Base-by-base conservation (phyloP, 2,797 vertebrate species). In the Luscinia luscinia region DNA sequence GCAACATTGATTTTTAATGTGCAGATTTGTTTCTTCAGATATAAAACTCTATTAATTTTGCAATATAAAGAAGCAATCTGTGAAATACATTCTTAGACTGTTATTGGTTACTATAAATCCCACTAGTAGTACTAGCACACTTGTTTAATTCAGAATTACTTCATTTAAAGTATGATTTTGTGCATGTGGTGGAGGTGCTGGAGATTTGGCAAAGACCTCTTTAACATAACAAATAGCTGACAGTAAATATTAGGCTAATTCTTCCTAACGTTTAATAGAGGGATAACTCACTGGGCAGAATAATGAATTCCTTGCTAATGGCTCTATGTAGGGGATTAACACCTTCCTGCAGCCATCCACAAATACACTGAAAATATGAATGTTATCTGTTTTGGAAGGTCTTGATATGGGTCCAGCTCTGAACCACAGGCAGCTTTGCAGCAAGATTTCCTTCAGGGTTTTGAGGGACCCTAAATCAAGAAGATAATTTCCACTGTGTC, bases 1-100 rank as follows among this genome's bases (percentile, higher is more conserved):
- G 96, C 97, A 97, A 95, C 93, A 97, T 95, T 96, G 95, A 95
- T 96, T 95, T 96, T 97, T 95, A 98, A 97, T 97, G 93, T 95
- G 86, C 88, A 96, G 89, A 96, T 97, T 97, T 97, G 84, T 97
- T 97, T 97, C 93, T 97, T 97, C 85, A 96, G 94, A 97, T 96
- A 97, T 80, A 97, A 97, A 97, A 96, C 93, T 87, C 93, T 97
- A 96, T 96, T 97, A 92, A 97, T 97, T 98, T 97, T 92, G 90
- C 95, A 97, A 96, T 96, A 96, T 95, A 95, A 96, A 97, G 94
- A 95, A 97, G 81, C 91, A 96, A 96, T 97, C 96, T 97, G 83
- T 95, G 84, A 97, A 96, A 90, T 94, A 85, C 86, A 90, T 97
- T 97, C 85, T 80, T 75, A 90, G 90, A 66, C 86, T 5, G 8